Evolutionary conservation across 2,797 vertebrate genomes (phyloP).

Genomic region (Carapus acus): DNA sequence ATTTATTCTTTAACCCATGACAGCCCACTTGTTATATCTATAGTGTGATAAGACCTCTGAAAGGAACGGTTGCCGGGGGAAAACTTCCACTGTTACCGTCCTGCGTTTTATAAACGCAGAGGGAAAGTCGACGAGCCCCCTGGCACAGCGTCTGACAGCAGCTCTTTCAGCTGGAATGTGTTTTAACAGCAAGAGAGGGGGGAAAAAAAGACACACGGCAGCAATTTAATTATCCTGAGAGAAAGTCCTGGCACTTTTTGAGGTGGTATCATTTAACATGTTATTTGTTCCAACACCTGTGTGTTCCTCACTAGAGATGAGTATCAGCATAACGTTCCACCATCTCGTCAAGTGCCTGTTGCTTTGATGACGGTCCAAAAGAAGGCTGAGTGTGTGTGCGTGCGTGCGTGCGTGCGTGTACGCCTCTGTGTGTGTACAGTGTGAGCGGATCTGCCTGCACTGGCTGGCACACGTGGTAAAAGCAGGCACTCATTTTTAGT

Average conservation of each 20-base stretch:
- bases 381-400: conserved; percentile 12
- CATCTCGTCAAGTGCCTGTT: conserved; percentile 50
- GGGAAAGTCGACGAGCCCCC: conserved; percentile 45
- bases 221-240: conserved; percentile 57
- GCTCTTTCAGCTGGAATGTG: conserved; percentile 54
- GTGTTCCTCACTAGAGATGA: conserved; percentile 61
- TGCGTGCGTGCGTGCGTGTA: conserved; percentile 10
- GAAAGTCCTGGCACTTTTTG: conserved; percentile 52
- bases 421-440: conserved; percentile 1
- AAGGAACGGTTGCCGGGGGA: no score
- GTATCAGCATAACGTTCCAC: conserved; percentile 63
- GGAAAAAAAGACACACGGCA: conserved; percentile 25
- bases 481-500: conserved; percentile 7
- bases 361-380: conserved; percentile 59
- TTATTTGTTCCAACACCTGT: conserved; percentile 68
- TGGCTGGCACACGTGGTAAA: conserved; percentile 20
- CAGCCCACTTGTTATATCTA: conserved; percentile 11
- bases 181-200: conserved; percentile 36
- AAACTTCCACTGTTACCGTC: no score
- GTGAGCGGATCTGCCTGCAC: conserved; percentile 19
- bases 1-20: conserved; percentile 23
- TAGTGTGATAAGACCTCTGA: no score
- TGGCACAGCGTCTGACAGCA: conserved; percentile 53
- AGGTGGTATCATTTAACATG: conserved; percentile 64
- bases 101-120: conserved; percentile 20